Evolutionary conservation across 2,113 vertebrate species (phyloP), one percentile per base, ranked within the genome.

Genomic region (Neolamprologus variostigma): DNA sequence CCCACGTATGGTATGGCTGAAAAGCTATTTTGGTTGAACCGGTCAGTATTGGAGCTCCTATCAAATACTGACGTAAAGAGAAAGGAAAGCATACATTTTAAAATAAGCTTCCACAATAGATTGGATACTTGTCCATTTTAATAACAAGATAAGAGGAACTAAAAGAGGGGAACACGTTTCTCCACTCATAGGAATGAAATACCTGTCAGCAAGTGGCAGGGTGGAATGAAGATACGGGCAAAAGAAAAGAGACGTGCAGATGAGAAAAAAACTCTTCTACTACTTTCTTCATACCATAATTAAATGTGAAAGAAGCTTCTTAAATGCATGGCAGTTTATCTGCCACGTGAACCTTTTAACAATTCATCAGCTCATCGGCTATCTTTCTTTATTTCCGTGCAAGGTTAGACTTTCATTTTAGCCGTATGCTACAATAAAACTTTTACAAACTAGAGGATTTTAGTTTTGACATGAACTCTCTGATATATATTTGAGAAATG

Each of bases 201-300:
- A 66, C 91, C 97, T 96, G 92, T 98, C 97, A 86, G 97, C 97
- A 17, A 96, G 97, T 98, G 88, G 80, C 61, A 87, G 80, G 87
- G 35, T 12, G 26, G 82, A 76, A 88, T 88, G 2, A 90, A 86
- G 68, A 89, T 53, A 87, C 33, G 26, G 19, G 31, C 2, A 4
- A 83, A 73, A 82, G 76, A 83, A 21, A 85, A 84, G 17, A 61
- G 9, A 35, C 19, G 33, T 68, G 61, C 35, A 68, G 71, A 8
- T 19, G 82, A 45, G 9, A 7, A 83, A 35, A 35, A 86, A 23
- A 83, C 66, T 55, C 23, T 55, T 66, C 63, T 82, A 45, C 26
- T 71, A 23, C 4, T 84, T 33, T 71, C 17, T 59, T 81, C 63
- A 31, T 17, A 53, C 13, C 5, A 19, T 10, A 23, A 26, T 71